phyloP scores from a whole-genome alignment of 53 echinoderm and acorn worm species.

The Henricia sp. region DNA sequence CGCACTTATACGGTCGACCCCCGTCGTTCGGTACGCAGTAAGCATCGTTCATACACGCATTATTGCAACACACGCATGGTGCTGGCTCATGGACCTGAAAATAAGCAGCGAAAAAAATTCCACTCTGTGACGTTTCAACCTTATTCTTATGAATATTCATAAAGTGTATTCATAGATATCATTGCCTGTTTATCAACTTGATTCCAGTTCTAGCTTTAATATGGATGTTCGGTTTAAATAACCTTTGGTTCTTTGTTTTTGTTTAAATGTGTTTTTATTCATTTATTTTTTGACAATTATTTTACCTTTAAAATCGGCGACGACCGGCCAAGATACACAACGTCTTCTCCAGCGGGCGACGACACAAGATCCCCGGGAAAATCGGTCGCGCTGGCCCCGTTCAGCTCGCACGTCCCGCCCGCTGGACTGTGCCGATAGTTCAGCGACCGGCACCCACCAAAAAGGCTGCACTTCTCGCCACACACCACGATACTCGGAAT shows the following conservation, averaged over 20 bases:
- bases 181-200: no score
- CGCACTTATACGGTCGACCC: slow-evolving; percentile 12
- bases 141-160: no score
- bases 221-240: background rate
- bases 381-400: slow-evolving; percentile 11
- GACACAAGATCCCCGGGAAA: slow-evolving; percentile 25
- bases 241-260: background rate
- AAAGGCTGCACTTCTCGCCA: slow-evolving; percentile 14
- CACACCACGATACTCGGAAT: slow-evolving; percentile 24
- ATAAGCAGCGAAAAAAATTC: no score
- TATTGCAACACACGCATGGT: slow-evolving; percentile 23
- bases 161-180: no score
- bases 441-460: slow-evolving; percentile 26
- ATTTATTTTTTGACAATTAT: background rate
- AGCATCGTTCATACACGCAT: slow-evolving; percentile 29
- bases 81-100: slow-evolving; percentile 4
- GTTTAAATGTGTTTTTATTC: background rate
- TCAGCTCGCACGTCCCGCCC: slow-evolving; percentile 39
- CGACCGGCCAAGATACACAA: slow-evolving; percentile 22
- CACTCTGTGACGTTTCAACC: no score
- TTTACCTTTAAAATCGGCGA: slow-evolving; percentile 35
- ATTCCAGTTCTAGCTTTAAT: no score
- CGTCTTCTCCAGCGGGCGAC: background rate
- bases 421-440: background rate
- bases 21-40: slow-evolving; percentile 24